A percentile compares a stretch with the other conserved stretches of the same genome.
phyloP scores from a whole-genome alignment of 1,140 invertebrate species.

The Procambarus virginalis region DNA sequence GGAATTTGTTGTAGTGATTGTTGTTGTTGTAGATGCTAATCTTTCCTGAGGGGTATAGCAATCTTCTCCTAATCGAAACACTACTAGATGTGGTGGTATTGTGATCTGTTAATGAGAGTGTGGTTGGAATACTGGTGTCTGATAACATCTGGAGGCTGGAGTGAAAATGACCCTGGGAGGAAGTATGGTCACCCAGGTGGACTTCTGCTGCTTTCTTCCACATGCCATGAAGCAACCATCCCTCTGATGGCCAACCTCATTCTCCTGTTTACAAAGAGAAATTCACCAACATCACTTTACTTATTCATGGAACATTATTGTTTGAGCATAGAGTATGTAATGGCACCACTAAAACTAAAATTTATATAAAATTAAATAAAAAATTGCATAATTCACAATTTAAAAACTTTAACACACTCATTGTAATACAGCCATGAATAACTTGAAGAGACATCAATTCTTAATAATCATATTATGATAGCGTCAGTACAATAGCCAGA shows the following conservation, averaged over 20 bases:
- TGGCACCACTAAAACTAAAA: too few relatives aligned
- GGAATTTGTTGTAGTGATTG: conserved; percentile 20
- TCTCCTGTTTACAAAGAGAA: conserved; percentile 19
- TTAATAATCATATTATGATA: too few relatives aligned
- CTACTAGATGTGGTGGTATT: conserved; percentile 50
- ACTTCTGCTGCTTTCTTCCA: conserved; percentile 53
- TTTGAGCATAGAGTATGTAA: too few relatives aligned
- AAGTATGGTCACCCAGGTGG: conserved; percentile 30
- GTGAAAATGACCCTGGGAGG: conserved; percentile 22
- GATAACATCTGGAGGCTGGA: conserved; percentile 48
- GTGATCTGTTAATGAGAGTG: conserved; percentile 34
- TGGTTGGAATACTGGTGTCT: conserved; percentile 42
- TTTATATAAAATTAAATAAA: too few relatives aligned
- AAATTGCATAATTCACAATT: too few relatives aligned
- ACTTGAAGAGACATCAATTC: too few relatives aligned
- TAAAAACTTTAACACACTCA: too few relatives aligned
- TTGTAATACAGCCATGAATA: too few relatives aligned
- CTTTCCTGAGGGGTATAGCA: conserved; percentile 38
- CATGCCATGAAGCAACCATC: conserved; percentile 57
- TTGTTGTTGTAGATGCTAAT: conserved; percentile 33
- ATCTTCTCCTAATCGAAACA: conserved; percentile 47
- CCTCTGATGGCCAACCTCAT: conserved; percentile 43
- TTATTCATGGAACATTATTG: background rate
- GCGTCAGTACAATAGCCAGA: too few relatives aligned
- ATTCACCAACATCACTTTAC: background rate